Percentiles rank a stretch among this genome's conserved stretches.
Evolutionary conservation across 2,888 invertebrate genomes (phyloP).

Genomic region (Dusona sp.): DNA sequence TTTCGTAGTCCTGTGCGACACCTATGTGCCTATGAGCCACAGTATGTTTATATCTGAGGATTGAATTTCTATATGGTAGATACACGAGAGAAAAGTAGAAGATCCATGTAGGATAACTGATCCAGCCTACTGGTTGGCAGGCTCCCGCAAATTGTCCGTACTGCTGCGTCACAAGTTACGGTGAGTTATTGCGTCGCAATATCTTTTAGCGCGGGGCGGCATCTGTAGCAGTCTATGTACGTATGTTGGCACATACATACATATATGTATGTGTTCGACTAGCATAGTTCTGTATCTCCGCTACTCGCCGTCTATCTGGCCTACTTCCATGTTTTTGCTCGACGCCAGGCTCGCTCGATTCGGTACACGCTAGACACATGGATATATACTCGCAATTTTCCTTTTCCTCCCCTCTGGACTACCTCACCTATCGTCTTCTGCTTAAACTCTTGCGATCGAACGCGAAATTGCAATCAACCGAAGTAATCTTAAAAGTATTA

Average conservation of each 20-base stretch:
- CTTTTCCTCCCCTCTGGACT: conserved; percentile 34
- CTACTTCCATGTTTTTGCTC: conserved; percentile 82
- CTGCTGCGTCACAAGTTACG: conserved; percentile 79
- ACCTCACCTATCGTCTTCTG: conserved; percentile 30
- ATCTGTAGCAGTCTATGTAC: conserved; percentile 42
- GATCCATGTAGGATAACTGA: conserved; percentile 48
- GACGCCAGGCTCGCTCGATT: conserved; percentile 70
- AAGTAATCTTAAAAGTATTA: not conserved
- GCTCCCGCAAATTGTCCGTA: conserved; percentile 77
- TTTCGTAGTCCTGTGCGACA: too few species aligned
- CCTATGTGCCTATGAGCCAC: too few species aligned
- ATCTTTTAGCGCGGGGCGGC: conserved; percentile 74
- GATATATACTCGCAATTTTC: conserved; percentile 56
- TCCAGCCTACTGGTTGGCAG: conserved; percentile 60
- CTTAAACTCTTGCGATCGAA: conserved; percentile 26
- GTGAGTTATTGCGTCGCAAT: conserved; percentile 82
- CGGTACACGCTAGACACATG: conserved; percentile 70
- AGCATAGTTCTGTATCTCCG: conserved; percentile 60
- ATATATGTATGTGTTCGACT: conserved; percentile 33
- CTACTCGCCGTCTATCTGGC: conserved; percentile 79
- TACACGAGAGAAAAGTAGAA: not conserved
- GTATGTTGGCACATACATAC: conserved; percentile 25
- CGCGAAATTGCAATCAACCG: conserved; percentile 20
- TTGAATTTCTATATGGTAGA: not conserved
- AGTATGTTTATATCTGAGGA: not conserved